A percentile compares a stretch with the other conserved stretches of the same genome.
Evolutionary conservation across 2,113 vertebrate genomes (phyloP).

Genomic region (Aix galericulata): DNA sequence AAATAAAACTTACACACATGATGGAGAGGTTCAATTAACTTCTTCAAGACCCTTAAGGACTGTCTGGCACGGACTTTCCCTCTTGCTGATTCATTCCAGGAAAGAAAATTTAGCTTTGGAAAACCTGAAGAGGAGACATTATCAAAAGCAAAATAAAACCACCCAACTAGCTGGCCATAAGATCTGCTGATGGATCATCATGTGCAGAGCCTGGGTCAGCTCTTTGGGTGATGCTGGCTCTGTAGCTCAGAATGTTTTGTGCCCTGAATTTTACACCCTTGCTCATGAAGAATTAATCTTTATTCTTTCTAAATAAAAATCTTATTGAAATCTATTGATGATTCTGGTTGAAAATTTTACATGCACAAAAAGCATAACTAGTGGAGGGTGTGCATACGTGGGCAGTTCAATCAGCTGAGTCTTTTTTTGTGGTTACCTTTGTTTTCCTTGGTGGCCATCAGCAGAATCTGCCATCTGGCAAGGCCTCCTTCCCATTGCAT

Average conservation of each 20-base stretch:
- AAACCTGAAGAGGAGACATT: not conserved
- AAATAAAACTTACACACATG: not conserved
- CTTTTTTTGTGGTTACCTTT: fast-evolving
- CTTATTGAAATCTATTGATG: not conserved
- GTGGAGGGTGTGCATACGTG: not conserved
- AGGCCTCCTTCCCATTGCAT: not conserved
- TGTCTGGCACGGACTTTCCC: not conserved
- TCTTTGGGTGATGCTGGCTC: not conserved
- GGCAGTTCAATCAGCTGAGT: not conserved
- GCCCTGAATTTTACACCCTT: not conserved
- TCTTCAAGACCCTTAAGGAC: not conserved
- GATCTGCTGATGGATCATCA: not conserved
- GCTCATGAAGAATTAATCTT: not conserved
- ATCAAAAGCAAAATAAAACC: not conserved
- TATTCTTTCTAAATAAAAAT: not conserved
- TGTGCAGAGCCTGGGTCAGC: not conserved
- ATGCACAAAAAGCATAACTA: not conserved
- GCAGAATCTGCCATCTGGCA: not conserved
- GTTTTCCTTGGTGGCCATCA: not conserved
- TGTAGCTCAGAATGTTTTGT: not conserved
- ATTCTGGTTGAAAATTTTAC: not conserved
- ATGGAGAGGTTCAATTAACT: not conserved
- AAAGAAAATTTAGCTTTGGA: not conserved
- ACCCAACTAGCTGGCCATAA: not conserved
- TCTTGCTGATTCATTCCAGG: not conserved